Evolutionary conservation across 1,140 invertebrate species (phyloP).

Genomic region (Bombus ignitus): DNA sequence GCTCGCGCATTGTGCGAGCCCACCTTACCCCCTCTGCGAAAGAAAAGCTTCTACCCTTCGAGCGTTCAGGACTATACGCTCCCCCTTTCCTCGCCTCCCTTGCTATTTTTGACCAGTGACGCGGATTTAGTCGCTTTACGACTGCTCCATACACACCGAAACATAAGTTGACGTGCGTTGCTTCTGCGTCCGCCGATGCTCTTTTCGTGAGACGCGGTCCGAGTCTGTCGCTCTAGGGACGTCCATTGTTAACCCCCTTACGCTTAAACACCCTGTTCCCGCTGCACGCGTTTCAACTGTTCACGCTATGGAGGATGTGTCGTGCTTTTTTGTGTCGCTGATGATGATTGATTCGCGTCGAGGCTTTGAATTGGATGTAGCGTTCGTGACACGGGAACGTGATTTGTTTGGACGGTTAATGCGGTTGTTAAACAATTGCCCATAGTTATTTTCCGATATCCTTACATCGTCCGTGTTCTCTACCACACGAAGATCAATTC

Average conservation of each 20-base stretch:
- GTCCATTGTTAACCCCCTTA: conserved; percentile 59
- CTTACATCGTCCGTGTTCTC: not conserved
- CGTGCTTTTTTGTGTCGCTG: not conserved
- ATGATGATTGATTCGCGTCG: conserved; percentile 4
- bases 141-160: conserved; percentile 66
- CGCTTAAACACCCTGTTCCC: conserved; percentile 49
- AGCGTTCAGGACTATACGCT: conserved; percentile 37
- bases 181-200: conserved; percentile 53
- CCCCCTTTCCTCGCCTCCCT: conserved; percentile 1
- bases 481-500: no score
- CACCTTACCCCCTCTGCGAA: conserved; percentile 48
- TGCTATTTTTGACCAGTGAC: conserved; percentile 69
- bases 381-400: not conserved
- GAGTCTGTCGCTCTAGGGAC: conserved; percentile 42
- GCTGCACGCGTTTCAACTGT: conserved; percentile 21
- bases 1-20: conserved; percentile 64
- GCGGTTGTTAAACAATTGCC: not conserved
- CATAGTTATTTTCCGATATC: not conserved
- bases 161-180: conserved; percentile 71
- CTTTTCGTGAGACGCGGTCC: conserved; percentile 50
- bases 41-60: conserved; percentile 59
- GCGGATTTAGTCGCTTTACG: conserved; percentile 78
- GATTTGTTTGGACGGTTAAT: not conserved
- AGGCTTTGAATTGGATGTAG: not conserved
- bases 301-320: not conserved